Evolutionary conservation across 2,797 vertebrate genomes (phyloP).

Genomic region (Muscicapa striata): DNA sequence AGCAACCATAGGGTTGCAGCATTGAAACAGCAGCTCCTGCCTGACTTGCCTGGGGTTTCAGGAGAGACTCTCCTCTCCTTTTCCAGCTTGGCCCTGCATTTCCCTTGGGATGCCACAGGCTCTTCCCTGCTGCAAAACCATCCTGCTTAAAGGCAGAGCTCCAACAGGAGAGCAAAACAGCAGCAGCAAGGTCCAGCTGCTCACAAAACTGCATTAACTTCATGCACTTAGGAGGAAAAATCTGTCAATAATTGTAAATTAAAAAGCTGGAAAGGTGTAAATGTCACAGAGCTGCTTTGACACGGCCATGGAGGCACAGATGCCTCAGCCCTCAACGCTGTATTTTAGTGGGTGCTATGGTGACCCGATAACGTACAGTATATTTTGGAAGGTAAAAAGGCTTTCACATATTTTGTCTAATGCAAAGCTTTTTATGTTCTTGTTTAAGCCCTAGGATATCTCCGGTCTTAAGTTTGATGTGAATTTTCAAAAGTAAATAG

Average conservation of each 20-base stretch:
- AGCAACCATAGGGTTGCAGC: accelerated
- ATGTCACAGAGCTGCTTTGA: neutral
- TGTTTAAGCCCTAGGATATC: neutral
- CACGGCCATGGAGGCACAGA: neutral
- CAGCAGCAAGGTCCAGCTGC: neutral
- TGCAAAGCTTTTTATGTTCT: neutral
- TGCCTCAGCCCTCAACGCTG: neutral
- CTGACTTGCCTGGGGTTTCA: neutral
- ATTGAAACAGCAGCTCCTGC: neutral
- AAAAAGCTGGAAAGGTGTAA: neutral
- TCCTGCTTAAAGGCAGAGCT: neutral
- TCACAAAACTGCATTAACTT: neutral
- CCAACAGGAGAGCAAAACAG: neutral
- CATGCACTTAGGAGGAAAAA: neutral
- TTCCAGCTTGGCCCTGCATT: neutral
- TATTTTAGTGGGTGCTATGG: neutral
- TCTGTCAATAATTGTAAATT: neutral
- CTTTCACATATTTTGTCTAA: neutral
- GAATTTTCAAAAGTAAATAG: neutral
- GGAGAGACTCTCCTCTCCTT: neutral
- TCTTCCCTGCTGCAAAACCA: neutral
- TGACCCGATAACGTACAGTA: neutral
- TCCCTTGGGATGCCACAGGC: neutral
- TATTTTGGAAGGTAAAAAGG: neutral
- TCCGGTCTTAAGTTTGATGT: neutral